Evolutionary conservation across 2,113 vertebrate genomes (phyloP), one percentile per base, ranked within the genome.

Genomic region (Bagarius yarrelli): DNA sequence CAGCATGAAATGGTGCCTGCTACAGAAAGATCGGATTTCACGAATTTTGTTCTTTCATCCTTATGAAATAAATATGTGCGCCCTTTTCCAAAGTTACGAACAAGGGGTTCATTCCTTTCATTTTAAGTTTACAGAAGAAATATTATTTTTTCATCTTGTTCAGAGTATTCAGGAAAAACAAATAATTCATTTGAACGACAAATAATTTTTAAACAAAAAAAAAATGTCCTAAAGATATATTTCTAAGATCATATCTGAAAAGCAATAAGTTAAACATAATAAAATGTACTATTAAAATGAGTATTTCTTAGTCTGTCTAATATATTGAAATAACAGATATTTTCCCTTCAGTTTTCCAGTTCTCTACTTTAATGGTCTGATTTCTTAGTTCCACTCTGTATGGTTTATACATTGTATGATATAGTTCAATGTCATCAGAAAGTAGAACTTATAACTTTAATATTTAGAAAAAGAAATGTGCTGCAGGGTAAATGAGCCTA

Each of bases 31-130:
- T 94, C 91, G 78, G 81, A 88, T 94, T 94, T 92, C 93, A 89
- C 87, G 85, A 91, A 88, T 64, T 53, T 88, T 50, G 69, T 27
- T 76, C 92, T 93, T 94, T 94, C 92, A 94, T 94, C 92, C 88
- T 94, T 91, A 93, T 93, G 92, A 89, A 92, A 94, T 86, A 93
- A 93, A 93, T 87, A 88, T 93, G 92, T 91, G 91, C 78, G 60
- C 60, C 50, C 56, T 87, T 83, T 86, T 78, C 72, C 79, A 81
- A 86, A 84, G 81, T 86, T 88, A 81, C 87, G 86, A 83, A 83
- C 32, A 80, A 4, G 30, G 61, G 79, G 85, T 70, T 63, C 78
- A 80, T 72, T 82, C 56, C 72, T 79, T 52, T 73, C 50, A 73
- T 86, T 81, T 78, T 83, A 69, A 44, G 76, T 74, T 76, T 70